Base-by-base conservation (phyloP, 2,797 vertebrate genomes). In the Enteromius fasciolatus region DNA sequence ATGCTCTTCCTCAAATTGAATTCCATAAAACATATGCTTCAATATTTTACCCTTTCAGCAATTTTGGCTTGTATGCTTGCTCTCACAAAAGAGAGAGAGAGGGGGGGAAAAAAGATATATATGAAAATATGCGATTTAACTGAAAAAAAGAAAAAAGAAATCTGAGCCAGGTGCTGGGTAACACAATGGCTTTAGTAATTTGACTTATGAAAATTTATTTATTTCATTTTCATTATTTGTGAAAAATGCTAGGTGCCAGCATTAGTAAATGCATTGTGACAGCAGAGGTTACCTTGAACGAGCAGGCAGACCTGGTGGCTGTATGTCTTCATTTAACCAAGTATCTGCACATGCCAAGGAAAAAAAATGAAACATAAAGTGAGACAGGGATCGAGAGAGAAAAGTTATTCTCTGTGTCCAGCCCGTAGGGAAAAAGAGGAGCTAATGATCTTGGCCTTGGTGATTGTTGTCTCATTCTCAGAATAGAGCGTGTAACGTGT, bases 231-330 rank as follows among this genome's bases (percentile, higher is more conserved):
- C 36, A 92, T 94, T 92, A 93, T 91, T 92, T 93, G 91, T 78
- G 82, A 85, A 82, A 84, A 86, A 88, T 89, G 85, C 87, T 90
- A 46, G 86, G 84, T 87, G 91, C 91, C 90, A 23, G 87, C 91
- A 92, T 94, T 93, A 91, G 93, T 91, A 94, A 95, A 95, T 93
- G 93, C 90, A 88, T 90, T 87, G 91, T 93, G 95, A 95, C 94
- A 95, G 94, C 92, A 95, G 93, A 95, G 95, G 94, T 95, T 93
- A 95, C 94, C 95, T 95, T 95, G 94, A 95, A 91, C 91, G 85
- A 88, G 89, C 91, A 78, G 89, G 86, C 88, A 89, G 92, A 94
- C 93, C 94, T 90, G 87, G 91, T 89, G 93, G 94, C 92, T 91
- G 93, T 95, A 94, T 94, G 93, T 95, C 94, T 95, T 95, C 94